Evolutionary conservation across 2,797 vertebrate species (phyloP), one percentile per base, ranked within the genome.

Genomic region (Taeniopygia guttata): DNA sequence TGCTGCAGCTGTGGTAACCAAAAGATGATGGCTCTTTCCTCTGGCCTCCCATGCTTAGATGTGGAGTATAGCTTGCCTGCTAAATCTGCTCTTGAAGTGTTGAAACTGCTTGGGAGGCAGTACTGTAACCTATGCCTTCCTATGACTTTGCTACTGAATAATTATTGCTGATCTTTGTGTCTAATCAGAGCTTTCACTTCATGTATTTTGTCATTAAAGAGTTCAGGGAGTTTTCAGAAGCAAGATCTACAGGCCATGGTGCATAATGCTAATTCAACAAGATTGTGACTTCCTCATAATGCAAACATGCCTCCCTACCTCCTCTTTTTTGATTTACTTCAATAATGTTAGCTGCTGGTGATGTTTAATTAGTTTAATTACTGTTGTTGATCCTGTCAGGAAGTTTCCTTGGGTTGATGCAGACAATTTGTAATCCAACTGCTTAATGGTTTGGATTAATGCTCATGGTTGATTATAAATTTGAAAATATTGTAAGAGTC

Each of bases 301-400:
- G 10, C 60, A 89, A 48, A 72, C 27, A 20, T 72, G 16, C n/a
- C n/a, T 85, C 26, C 32, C 32, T 51, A 26, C 51, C 29, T 73
- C 12, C 18, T 74, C 12, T 60, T 70, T 77, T 79, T 17, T 8
- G 0, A 49, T 92, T 79, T 72, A 36, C 13, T 58, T 79, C 68
- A 84, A 14, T 85, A 92, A 75, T 46, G 29, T 51, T 83, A 67
- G 60, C 54, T 93, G 42, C 56, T 0, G 0, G 67, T 89, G 55
- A 64, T 93, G 32, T 80, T 91, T 95, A 87, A 89, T 86, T 72
- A 60, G 19, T 70, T 93, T 93, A 93, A 90, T 92, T 94, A 70
- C 48, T 79, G 16, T 79, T 81, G 78, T 86, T 95, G 75, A 89
- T 93, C 29, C 59, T 83, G 76, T 76, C 62, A 80, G 81, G 70